Percentiles rank a stretch among this genome's conserved stretches.
These are phyloP conservation scores for Agrotis exclamationis DNA, from an alignment of 2,888 invertebrate genomes.

Conservation along the genomic window DNA sequence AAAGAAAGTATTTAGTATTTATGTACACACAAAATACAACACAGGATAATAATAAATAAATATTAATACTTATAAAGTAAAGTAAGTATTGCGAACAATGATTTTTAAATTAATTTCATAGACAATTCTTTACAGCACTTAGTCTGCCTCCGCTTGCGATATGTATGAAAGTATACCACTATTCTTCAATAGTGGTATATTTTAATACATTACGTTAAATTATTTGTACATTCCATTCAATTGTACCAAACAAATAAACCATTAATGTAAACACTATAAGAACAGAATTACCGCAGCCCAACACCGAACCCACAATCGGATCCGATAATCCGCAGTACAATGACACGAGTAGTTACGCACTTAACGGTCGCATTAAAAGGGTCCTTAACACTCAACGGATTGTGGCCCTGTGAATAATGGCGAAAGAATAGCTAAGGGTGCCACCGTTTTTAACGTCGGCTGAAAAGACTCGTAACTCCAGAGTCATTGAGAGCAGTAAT, in stretches of 20 bases:
- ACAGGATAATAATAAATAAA: no score
- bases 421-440: slow-evolving; percentile 80
- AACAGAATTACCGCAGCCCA: slow-evolving; percentile 1
- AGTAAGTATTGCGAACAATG: no score
- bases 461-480: slow-evolving; percentile 83
- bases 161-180: no score
- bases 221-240: no score
- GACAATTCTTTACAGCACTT: no score
- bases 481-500: slow-evolving; percentile 82
- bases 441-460: slow-evolving; percentile 79
- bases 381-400: slow-evolving; percentile 81
- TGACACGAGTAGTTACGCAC: slow-evolving; percentile 79
- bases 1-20: no score
- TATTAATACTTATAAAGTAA: no score
- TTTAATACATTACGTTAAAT: no score
- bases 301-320: slow-evolving; percentile 56
- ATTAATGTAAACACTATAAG: slow-evolving; percentile 3
- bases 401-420: slow-evolving; percentile 83
- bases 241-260: neutral
- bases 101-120: no score
- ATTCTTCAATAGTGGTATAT: no score
- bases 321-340: slow-evolving; percentile 77
- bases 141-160: no score
- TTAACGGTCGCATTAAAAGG: slow-evolving; percentile 80
- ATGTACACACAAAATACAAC: no score